Conservation (phyloP, 2,888 invertebrate genomes). For the Leptinotarsa tumamoca region DNA sequence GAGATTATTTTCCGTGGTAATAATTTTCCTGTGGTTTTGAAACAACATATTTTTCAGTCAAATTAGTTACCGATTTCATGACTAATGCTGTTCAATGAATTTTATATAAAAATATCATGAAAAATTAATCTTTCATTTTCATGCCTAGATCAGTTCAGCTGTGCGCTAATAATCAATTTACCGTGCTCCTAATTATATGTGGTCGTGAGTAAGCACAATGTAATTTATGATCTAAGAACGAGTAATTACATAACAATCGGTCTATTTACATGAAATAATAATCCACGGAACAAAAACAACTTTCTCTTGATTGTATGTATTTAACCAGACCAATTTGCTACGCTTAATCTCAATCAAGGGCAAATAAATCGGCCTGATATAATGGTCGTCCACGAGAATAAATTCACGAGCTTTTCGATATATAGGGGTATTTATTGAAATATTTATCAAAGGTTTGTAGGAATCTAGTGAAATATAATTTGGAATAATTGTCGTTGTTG, state of each 20-base stretch:
- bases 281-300: conserved; percentile 20
- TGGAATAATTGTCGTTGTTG: too few relatives aligned
- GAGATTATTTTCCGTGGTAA: too few relatives aligned
- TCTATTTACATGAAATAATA: conserved; percentile 19
- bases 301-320: conserved; percentile 19
- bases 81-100: neutral
- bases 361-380: neutral
- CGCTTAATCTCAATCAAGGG: conserved; percentile 7
- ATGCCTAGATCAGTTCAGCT: conserved; percentile 5
- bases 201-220: neutral
- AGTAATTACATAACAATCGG: conserved; percentile 22
- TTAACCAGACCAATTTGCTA: conserved; percentile 16
- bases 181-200: conserved; percentile 19
- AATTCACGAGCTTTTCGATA: neutral
- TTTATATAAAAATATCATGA: neutral
- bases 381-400: neutral
- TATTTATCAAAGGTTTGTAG: too few relatives aligned
- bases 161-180: conserved; percentile 14
- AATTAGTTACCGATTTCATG: neutral
- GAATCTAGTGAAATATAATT: too few relatives aligned
- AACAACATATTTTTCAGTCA: too few relatives aligned
- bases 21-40: too few relatives aligned
- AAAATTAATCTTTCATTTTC: neutral
- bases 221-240: conserved; percentile 24
- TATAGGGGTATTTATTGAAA: too few relatives aligned